phyloP scores from a whole-genome alignment of 2,888 invertebrate species.

The Nomada fabriciana region DNA sequence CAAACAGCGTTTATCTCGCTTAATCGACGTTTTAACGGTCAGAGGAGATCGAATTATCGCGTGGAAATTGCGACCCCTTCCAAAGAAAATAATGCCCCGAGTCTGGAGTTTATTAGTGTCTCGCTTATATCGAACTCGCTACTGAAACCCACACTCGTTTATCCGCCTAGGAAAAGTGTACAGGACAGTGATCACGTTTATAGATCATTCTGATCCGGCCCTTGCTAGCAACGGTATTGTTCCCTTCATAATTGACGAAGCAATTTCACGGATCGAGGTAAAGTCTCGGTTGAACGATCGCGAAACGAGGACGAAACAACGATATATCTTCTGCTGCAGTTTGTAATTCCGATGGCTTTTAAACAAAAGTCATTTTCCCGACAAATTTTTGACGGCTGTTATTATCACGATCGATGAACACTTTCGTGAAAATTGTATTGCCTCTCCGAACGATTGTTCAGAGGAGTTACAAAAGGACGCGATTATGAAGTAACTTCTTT shows the following conservation, averaged over 20 bases:
- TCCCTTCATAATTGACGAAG: constrained; percentile 63
- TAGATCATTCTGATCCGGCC: constrained; percentile 42
- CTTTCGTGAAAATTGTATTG: background rate
- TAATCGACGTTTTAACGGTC: constrained; percentile 45
- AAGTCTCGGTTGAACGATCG: constrained; percentile 9
- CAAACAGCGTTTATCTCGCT: constrained; percentile 47
- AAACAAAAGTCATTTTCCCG: no score
- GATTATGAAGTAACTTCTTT: no score
- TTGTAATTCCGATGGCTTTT: no score
- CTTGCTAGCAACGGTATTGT: constrained; percentile 33
- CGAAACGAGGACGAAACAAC: constrained; percentile 23
- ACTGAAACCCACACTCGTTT: background rate
- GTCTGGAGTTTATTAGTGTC: background rate
- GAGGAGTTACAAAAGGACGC: no score
- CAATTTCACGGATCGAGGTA: constrained; percentile 44
- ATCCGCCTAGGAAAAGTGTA: background rate
- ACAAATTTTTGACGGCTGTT: background rate
- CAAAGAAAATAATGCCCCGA: constrained; percentile 10
- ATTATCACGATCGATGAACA: background rate
- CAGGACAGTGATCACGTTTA: constrained; percentile 32
- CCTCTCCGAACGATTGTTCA: background rate
- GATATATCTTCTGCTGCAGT: background rate
- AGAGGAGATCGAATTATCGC: constrained; percentile 33
- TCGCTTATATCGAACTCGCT: background rate
- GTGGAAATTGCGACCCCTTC: constrained; percentile 19